Percentiles rank a stretch among this genome's conserved stretches.
Evolutionary conservation across 2,888 invertebrate genomes (phyloP).

Genomic region (Cosmorhoe ocellata): DNA sequence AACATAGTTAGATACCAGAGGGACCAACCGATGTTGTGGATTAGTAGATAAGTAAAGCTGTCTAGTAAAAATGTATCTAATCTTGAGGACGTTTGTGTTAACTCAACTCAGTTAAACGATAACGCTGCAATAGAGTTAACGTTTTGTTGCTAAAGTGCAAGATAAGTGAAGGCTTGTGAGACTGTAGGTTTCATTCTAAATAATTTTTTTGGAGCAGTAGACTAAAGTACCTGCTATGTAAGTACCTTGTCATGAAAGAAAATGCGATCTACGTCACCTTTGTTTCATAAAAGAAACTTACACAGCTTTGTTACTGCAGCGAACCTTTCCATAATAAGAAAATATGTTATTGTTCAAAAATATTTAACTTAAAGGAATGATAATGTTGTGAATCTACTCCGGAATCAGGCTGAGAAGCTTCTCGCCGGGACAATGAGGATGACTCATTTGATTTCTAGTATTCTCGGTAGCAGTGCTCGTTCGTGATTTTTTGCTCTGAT

Average conservation of each 20-base stretch:
- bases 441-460: slow-evolving; percentile 47
- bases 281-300: too few species aligned
- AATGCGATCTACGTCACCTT: too few species aligned
- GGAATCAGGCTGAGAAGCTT: slow-evolving; percentile 55
- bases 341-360: slow-evolving; percentile 8
- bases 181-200: too few species aligned
- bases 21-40: not conserved
- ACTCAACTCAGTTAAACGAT: slow-evolving; percentile 48
- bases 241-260: too few species aligned
- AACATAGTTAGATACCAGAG: not conserved
- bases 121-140: slow-evolving; percentile 34
- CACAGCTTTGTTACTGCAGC: too few species aligned
- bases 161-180: not conserved
- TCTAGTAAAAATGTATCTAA: slow-evolving; percentile 38
- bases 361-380: slow-evolving; percentile 21
- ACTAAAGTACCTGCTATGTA: too few species aligned
- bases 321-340: too few species aligned
- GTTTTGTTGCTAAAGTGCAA: slow-evolving; percentile 1
- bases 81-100: slow-evolving; percentile 43
- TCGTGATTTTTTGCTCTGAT: slow-evolving; percentile 76
- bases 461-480: slow-evolving; percentile 55
- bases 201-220: too few species aligned
- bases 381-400: slow-evolving; percentile 20
- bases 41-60: not conserved
- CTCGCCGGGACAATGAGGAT: slow-evolving; percentile 44